Conservation (phyloP, 2,797 vertebrate genomes). For the Trematomus bernacchii region DNA sequence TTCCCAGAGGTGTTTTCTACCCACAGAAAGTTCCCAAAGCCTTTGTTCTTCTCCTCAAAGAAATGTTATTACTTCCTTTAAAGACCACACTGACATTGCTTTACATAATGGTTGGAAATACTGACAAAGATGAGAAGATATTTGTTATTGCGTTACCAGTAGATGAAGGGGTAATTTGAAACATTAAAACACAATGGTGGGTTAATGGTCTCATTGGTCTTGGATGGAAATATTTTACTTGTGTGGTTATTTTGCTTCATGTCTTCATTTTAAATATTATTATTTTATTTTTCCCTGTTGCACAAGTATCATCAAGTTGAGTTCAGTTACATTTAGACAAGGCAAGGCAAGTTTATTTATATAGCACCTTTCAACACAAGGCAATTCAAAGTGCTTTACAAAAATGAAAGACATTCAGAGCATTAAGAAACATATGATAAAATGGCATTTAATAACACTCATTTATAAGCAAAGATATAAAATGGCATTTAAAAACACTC, state of each 20-base stretch:
- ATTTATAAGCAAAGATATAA: no score
- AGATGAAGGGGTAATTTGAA: slow-evolving; percentile 28
- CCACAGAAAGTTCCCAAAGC: slow-evolving; percentile 36
- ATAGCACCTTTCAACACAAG: no score
- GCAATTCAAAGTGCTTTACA: no score
- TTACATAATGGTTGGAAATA: slow-evolving; percentile 54
- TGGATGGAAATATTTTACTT: slow-evolving; percentile 46
- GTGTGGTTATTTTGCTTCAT: background rate
- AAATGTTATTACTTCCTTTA: slow-evolving; percentile 43
- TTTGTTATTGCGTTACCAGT: slow-evolving; percentile 36
- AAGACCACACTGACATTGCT: slow-evolving; percentile 46
- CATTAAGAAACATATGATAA: no score
- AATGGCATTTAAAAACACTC: no score
- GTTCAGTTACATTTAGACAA: background rate
- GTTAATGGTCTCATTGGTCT: slow-evolving; percentile 30
- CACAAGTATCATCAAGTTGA: slow-evolving; percentile 9
- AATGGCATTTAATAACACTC: no score
- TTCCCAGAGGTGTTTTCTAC: slow-evolving; percentile 32
- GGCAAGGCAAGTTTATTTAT: no score
- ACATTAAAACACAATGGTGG: slow-evolving; percentile 37
- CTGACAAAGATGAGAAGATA: slow-evolving; percentile 4
- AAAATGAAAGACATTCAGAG: no score
- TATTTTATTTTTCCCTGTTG: slow-evolving; percentile 10
- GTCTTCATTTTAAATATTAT: slow-evolving; percentile 19
- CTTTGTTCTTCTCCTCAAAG: slow-evolving; percentile 59